Percentiles rank a stretch among this genome's conserved stretches.
Conservation (phyloP, 2,797 vertebrate species). For the Rhynchotus rufescens region DNA sequence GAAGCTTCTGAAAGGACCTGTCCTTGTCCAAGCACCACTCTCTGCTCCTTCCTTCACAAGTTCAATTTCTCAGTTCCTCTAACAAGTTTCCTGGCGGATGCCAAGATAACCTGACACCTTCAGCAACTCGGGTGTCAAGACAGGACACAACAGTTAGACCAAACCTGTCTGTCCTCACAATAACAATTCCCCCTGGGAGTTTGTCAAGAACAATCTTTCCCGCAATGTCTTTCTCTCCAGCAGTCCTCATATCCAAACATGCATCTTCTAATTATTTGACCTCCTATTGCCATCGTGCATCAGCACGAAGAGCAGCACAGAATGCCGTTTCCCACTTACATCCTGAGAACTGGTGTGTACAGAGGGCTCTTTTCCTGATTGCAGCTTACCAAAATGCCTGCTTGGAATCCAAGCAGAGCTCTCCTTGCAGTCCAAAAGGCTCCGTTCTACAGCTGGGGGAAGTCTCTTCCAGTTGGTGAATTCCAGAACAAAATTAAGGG, state of each 20-base stretch:
- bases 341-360: fast-evolving
- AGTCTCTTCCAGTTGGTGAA: neutral
- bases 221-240: neutral
- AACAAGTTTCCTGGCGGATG: no score
- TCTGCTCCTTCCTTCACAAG: no score
- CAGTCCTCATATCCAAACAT: neutral
- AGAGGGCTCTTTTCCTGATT: neutral
- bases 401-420: neutral
- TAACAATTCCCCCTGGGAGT: no score
- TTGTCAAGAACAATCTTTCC: neutral
- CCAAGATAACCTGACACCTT: no score
- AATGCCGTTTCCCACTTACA: neutral
- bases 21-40: no score
- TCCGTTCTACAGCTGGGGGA: neutral
- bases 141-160: no score
- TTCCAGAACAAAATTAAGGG: neutral
- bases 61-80: no score
- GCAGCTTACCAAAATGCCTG: slow-evolving; percentile 22
- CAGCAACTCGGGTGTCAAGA: no score
- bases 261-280: neutral
- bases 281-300: neutral
- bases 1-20: no score
- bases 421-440: neutral
- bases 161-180: no score
- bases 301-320: neutral